Base-by-base conservation (phyloP, 2,888 invertebrate genomes). In the Pocota personata region DNA sequence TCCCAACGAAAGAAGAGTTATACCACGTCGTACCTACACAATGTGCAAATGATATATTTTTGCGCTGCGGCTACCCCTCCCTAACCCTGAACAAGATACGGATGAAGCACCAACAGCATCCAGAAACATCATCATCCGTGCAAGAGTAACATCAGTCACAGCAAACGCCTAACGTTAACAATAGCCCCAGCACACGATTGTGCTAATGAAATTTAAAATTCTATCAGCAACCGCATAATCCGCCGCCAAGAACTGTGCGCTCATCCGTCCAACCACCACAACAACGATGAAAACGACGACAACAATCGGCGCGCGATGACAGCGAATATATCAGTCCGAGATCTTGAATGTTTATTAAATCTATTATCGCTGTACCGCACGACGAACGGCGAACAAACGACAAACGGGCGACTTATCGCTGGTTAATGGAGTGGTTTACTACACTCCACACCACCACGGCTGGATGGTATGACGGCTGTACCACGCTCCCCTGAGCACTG, bases 141-240 rank as follows among this genome's bases (percentile, higher is more conserved):
- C 46, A 66, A 6, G 46, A 55, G 57, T 46, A 71, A 57, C 69
- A 46, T 37, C 67, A 52, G 40, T 40, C 52, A 71, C 21, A 43
- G 40, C 50, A 52, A 21, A 40, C 37, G 50, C 43, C 75, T 64
- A 64, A 60, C 48, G 27, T 27, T 58, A 58, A 35, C 72, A 64
- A 72, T 43, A 55, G 60, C 71, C 55, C 66, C 62, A 71, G 40
- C 72, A 66, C 55, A 67, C 78, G 50, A 66, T 62, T 69, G 73
- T 69, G 67, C 79, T 73, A 73, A 78, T 69, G 73, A 69, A 84
- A 84, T 84, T 79, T 84, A 43, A 84, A 79, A 84, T 79, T 79
- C 83, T 75, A 84, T 78, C 78, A 73, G 48, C 73, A 32, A 72
- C 60, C 62, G 24, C 37, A 55, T 48, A 75, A 75, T 48, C 55